A percentile compares a stretch with the other conserved stretches of the same genome.
These are phyloP conservation scores for Telmatochromis brichardi DNA, from an alignment of 2,113 vertebrate genomes.

Conservation along the genomic window DNA sequence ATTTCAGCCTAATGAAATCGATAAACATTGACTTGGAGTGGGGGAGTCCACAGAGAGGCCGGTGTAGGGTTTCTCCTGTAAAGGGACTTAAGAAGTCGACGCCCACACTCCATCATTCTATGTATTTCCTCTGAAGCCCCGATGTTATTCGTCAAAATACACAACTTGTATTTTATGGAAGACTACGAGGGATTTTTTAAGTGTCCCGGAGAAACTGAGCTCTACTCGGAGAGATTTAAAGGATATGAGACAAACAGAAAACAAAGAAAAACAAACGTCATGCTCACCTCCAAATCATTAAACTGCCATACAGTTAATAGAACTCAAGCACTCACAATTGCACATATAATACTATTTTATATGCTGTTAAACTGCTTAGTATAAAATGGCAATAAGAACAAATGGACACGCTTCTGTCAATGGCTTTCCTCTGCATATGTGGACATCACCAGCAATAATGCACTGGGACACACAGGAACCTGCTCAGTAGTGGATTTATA, in stretches of 20 bases:
- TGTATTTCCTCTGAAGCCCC: not conserved
- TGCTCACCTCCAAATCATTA: not conserved
- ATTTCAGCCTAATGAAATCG: constrained; percentile 52
- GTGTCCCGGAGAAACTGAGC: not conserved
- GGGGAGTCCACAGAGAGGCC: not conserved
- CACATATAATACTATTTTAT: not conserved
- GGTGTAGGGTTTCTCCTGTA: constrained; percentile 7
- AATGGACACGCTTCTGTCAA: not conserved
- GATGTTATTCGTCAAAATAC: not conserved
- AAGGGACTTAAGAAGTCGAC: not conserved
- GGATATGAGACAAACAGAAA: not conserved
- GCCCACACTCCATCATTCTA: not conserved
- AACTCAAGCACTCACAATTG: not conserved
- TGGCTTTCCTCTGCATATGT: not conserved
- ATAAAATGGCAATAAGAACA: not conserved
- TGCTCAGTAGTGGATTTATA: not conserved
- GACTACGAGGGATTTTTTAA: not conserved
- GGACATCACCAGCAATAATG: not conserved
- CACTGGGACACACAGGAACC: not conserved
- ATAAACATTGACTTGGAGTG: constrained; percentile 26
- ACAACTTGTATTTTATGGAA: not conserved
- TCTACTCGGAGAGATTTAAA: not conserved
- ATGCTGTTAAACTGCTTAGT: not conserved
- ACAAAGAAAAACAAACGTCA: rapidly evolving
- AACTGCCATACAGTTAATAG: not conserved